These are phyloP conservation scores for Opisthograptis luteolata DNA, from an alignment of 2,888 invertebrate species.

Conservation along the genomic window DNA sequence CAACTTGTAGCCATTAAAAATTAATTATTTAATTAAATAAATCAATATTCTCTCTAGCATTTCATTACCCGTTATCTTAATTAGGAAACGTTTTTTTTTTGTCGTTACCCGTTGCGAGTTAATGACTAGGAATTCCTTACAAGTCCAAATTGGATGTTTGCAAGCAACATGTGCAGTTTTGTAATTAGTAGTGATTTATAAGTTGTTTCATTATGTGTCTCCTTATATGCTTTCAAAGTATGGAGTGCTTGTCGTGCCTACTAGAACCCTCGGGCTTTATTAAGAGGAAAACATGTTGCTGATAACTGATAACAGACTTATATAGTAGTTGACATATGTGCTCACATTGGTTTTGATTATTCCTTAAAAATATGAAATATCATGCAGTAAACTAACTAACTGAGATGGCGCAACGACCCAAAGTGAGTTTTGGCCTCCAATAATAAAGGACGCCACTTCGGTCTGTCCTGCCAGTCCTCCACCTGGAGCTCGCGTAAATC, in stretches of 20 bases:
- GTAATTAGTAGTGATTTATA: conserved; percentile 36
- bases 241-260: not conserved
- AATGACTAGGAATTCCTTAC: conserved; percentile 48
- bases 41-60: conserved; percentile 35
- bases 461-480: too few relatives aligned
- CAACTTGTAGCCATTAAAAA: conserved; percentile 19
- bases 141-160: conserved; percentile 44
- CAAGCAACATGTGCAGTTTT: conserved; percentile 40
- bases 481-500: too few relatives aligned
- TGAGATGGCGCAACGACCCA: too few relatives aligned
- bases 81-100: conserved; percentile 43
- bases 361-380: too few relatives aligned
- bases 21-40: conserved; percentile 31
- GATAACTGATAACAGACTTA: too few relatives aligned
- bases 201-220: conserved; percentile 25
- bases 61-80: conserved; percentile 37
- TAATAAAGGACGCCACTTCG: too few relatives aligned
- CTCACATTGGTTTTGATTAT: too few relatives aligned
- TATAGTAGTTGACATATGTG: too few relatives aligned
- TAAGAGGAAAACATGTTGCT: not conserved
- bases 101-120: conserved; percentile 33
- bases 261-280: conserved; percentile 1
- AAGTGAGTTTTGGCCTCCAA: too few relatives aligned
- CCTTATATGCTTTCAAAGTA: conserved; percentile 13
- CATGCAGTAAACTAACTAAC: too few relatives aligned